Evolutionary conservation across 2,113 vertebrate genomes (phyloP).

Genomic region (Pseudorectes ferrugineus): DNA sequence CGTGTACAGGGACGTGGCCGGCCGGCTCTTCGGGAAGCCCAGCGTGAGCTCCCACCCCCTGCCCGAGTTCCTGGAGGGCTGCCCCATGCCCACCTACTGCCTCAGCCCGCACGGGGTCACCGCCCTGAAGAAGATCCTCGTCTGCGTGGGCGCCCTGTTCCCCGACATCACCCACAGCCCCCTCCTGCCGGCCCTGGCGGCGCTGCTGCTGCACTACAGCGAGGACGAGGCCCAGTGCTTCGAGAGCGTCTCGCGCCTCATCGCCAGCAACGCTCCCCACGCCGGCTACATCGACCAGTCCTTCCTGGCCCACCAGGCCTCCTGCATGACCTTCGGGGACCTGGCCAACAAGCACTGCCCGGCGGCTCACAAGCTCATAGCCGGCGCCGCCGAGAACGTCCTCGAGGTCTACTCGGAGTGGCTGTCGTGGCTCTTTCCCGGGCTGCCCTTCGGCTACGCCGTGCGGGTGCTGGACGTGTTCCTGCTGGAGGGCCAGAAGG

Average conservation of each 20-base stretch:
- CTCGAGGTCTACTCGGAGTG: slow-evolving; percentile 86
- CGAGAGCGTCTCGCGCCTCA: slow-evolving; percentile 75
- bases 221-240: slow-evolving; percentile 84
- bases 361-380: slow-evolving; percentile 82
- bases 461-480: slow-evolving; percentile 83
- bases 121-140: slow-evolving; percentile 80
- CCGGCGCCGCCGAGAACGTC: slow-evolving; percentile 77
- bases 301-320: slow-evolving; percentile 81
- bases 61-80: slow-evolving; percentile 80
- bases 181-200: slow-evolving; percentile 77
- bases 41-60: slow-evolving; percentile 72
- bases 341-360: slow-evolving; percentile 85
- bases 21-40: slow-evolving; percentile 72
- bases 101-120: slow-evolving; percentile 77
- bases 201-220: slow-evolving; percentile 85
- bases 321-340: slow-evolving; percentile 88
- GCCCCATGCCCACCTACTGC: slow-evolving; percentile 80
- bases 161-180: slow-evolving; percentile 84
- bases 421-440: slow-evolving; percentile 85
- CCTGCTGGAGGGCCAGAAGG: slow-evolving; percentile 86
- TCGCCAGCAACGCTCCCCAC: slow-evolving; percentile 77
- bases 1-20: slow-evolving; percentile 63
- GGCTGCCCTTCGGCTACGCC: slow-evolving; percentile 82
- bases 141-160: slow-evolving; percentile 75
- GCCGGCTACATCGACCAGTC: slow-evolving; percentile 83